These are phyloP conservation scores for Panagrolaimus sp. DNA, from an alignment of 1,140 invertebrate genomes.

Conservation along the genomic window DNA sequence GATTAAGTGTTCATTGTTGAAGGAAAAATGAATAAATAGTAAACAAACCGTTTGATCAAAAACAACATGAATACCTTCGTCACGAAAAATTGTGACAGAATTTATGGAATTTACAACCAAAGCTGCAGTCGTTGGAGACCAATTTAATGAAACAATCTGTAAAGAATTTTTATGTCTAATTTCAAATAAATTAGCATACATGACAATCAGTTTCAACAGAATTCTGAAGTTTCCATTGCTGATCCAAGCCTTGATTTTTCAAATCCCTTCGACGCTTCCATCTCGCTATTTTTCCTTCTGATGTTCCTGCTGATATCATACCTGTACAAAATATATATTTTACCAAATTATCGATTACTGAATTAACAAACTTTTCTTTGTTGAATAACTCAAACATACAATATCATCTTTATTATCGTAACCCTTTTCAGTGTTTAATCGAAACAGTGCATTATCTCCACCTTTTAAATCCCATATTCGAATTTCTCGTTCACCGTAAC, in stretches of 20 bases:
- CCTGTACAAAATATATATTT: conserved; percentile 57
- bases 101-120: conserved; percentile 45
- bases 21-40: conserved; percentile 19
- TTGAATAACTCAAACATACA: conserved; percentile 58
- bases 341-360: background rate
- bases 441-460: conserved; percentile 70
- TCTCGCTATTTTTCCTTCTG: conserved; percentile 78
- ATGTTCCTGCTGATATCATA: conserved; percentile 79
- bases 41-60: conserved; percentile 27
- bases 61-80: conserved; percentile 28
- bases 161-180: conserved; percentile 4
- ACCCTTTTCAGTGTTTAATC: conserved; percentile 54
- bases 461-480: conserved; percentile 87
- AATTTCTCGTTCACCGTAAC: conserved; percentile 62
- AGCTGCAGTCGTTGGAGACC: conserved; percentile 37
- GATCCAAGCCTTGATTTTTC: conserved; percentile 59
- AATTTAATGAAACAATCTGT: conserved; percentile 36
- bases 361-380: conserved; percentile 60
- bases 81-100: conserved; percentile 46
- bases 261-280: conserved; percentile 69
- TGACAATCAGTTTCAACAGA: conserved; percentile 62
- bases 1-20: conserved; percentile 18
- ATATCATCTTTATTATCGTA: conserved; percentile 64
- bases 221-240: conserved; percentile 63
- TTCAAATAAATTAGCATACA: conserved; percentile 37